Base-by-base conservation (phyloP, 2,797 vertebrate species). In the Phaenicophaeus curvirostris region DNA sequence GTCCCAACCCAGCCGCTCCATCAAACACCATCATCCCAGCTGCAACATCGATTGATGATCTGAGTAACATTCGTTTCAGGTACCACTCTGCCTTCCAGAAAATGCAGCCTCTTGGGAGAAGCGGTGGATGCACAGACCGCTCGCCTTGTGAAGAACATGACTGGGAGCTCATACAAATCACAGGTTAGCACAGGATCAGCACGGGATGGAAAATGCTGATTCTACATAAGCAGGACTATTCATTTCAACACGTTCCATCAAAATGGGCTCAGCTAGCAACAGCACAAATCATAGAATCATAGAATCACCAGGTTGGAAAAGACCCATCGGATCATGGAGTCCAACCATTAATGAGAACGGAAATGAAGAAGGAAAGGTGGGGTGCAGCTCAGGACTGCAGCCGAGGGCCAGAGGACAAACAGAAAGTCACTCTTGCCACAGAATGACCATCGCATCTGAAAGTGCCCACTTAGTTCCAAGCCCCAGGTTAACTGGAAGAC, bases 181-280 rank as follows among this genome's bases (percentile, higher is more conserved):
- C 24, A 51, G 46, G 58, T 50, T 1, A 48, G 37, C 35, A 55
- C 33, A 65, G 24, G 63, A 73, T n/a, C n/a, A 71, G 65, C 21
- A 31, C 0, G 5, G 54, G 31, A n/a, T 0, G 3, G 33, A 28
- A 80, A 83, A 73, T 0, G 2, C 16, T 2, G 11, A 63, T 35
- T 88, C 28, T 24, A 58, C 37, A 12, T 14, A 74, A 63, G 25
- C 18, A 13, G 11, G 63, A 80, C 30, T 41, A 17, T 33, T 74
- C 41, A 17, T 33, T 74, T 54, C 19, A 53, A 59, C 24, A 28
- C 8, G 3, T 7, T 41, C 79, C 25, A 20, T 28, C 23, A 30
- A 33, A 39, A 83, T 62, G 23, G 15, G 18, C n/a, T 65, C 4
- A 1, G 30, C 27, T n/a, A n/a, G 9, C n/a, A 72, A 8, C 6